Evolutionary conservation across 2,113 vertebrate genomes (phyloP), one percentile per base, ranked within the genome.

Genomic region (Calidris pygmaea): DNA sequence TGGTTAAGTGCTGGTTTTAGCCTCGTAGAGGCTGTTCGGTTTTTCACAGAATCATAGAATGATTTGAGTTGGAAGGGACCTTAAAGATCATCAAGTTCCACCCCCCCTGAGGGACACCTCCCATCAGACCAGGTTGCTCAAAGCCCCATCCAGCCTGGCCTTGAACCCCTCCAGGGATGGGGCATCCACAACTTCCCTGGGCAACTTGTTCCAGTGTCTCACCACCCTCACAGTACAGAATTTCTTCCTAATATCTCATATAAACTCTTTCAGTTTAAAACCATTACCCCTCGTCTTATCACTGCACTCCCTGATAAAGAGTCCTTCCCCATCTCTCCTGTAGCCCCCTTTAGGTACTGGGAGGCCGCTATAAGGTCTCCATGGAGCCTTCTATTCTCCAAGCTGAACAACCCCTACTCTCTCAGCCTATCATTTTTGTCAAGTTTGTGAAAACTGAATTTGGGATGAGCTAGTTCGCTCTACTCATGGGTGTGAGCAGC

Each of bases 401-500:
- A 22, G 22, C 58, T 59, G 58, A 59, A 35, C 58, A 59, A 24
- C 22, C 14, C 34, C 34, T 10, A 3, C 58, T 62, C 35, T 17
- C 59, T 62, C 10, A 62, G 60, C 35, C 60, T 62, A 35, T 62
- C 23, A 24, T 43, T 85, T 59, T 70, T 10, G 2, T 85, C 9
- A 5, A 3, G 8, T 59, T 15, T 22, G 27, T 39, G 67, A 72
- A 55, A 72, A 6, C 58, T 66, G 41, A 18, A 37, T 21, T 1
- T n/a, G 75, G 35, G 35, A 39, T 43, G 58, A 83, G 10, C 1
- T 48, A 6, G 8, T 55, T 55, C 32, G 18, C 53, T 30, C 7
- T 67, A 1, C 7, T 16, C 15, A 6, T 58, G 37, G 45, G 37
- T 1, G 1, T 10, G 35, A 62, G 17, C 8, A 10, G 24, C 10